Percentiles rank a stretch among this genome's conserved stretches.
Evolutionary conservation across 2,888 invertebrate species (phyloP).

Genomic region (Drosophila colorata): DNA sequence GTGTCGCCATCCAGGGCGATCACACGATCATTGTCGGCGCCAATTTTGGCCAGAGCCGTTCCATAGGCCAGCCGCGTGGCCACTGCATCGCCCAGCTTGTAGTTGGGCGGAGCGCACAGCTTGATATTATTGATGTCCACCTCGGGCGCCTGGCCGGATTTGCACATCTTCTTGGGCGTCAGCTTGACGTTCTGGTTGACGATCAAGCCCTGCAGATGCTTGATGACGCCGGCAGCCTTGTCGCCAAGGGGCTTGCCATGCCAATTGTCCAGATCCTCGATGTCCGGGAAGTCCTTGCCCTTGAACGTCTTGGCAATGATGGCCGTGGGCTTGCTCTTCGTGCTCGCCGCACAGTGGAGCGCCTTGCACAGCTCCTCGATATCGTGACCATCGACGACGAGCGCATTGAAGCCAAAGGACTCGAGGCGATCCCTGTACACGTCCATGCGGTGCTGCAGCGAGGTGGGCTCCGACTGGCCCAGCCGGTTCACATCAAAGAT

Average conservation of each 20-base stretch:
- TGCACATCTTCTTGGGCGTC: constrained; percentile 88
- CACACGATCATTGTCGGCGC: constrained; percentile 90
- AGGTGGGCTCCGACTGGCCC: constrained; percentile 98
- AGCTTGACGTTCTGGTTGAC: constrained; percentile 65
- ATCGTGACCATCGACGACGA: constrained; percentile 98
- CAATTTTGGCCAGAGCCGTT: constrained; percentile 95
- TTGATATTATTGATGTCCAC: constrained; percentile 90
- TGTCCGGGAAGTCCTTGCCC: constrained; percentile 94
- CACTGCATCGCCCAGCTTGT: constrained; percentile 91
- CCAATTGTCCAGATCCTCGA: constrained; percentile 98
- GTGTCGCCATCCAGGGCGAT: constrained; percentile 99
- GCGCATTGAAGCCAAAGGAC: constrained; percentile 95
- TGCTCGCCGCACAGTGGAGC: constrained; percentile 91
- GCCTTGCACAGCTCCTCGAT: constrained; percentile 96
- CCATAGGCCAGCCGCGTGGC: constrained; percentile 98
- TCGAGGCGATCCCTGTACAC: constrained; percentile 92
- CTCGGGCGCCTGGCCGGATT: constrained; percentile 89
- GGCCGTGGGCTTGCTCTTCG: constrained; percentile 94
- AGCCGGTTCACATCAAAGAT: constrained; percentile 98
- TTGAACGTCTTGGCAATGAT: constrained; percentile 98
- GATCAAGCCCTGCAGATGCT: constrained; percentile 88
- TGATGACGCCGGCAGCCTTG: constrained; percentile 89
- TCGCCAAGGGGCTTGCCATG: constrained; percentile 98
- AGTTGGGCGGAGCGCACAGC: constrained; percentile 92
- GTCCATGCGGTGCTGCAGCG: constrained; percentile 95